Base-by-base conservation (phyloP, 1,140 invertebrate species). In the Papilio dardanus region DNA sequence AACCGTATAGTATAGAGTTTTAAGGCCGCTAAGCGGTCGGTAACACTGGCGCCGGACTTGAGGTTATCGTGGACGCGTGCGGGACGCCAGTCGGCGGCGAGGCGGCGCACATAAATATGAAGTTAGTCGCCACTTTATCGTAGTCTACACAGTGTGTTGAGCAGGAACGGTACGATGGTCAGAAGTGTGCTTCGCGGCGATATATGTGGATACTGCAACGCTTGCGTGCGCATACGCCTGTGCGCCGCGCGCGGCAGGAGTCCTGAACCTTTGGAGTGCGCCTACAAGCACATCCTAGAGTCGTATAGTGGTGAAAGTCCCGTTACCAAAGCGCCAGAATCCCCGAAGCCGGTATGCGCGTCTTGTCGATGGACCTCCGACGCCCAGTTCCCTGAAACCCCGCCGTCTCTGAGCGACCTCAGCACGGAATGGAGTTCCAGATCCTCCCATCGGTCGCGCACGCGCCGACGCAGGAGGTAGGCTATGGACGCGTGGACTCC, bases 361-460 rank as follows among this genome's bases (percentile, higher is more conserved):
- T 92, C 89, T 5, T 93, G 92, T 65, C 83, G 92, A 10, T 93
- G 92, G 92, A 93, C 92, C 4, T 93, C 92, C 2, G 82, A 93
- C 65, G 92, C 91, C 1, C 92, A 93, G 79, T 93, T 93, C 71
- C 90, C 91, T 8, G 92, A 93, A 79, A 90, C 89, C n/a, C 91
- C 91, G 12, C 84, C 90, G 0, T 92, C 90, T 3, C 86, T 85
- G 6, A 92, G 91, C 71, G 92, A 93, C 75, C 85, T 92, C 10
- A 92, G 91, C 67, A 83, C 90, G 66, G 91, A 92, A 75, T 93
- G 92, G 92, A 92, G 87, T 74, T 88, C 91, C 0, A 82, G 88
- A 16, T 90, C 89, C 4, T 92, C 90, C 1, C 76, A 88, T 24
- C 81, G 87, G 21, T 84, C 85, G 28, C 86, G 92, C 2, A 85